Percentiles rank a stretch among this genome's conserved stretches.
These are phyloP conservation scores for Sicus ferrugineus DNA, from an alignment of 2,888 invertebrate genomes.

Conservation along the genomic window DNA sequence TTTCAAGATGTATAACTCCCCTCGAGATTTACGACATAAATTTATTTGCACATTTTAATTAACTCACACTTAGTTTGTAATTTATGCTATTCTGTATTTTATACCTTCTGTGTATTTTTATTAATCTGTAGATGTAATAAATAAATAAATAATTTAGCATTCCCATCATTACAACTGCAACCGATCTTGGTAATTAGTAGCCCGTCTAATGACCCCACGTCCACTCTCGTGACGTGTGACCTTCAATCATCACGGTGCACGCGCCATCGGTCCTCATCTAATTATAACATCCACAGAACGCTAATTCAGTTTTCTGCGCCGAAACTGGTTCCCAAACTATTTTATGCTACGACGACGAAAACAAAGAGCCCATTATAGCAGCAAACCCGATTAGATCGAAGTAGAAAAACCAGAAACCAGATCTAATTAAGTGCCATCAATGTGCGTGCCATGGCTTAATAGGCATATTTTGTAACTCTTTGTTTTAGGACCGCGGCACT, in stretches of 20 bases:
- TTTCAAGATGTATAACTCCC: too few relatives aligned
- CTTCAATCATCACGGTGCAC: too few relatives aligned
- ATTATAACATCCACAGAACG: background rate
- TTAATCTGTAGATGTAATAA: too few relatives aligned
- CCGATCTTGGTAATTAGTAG: too few relatives aligned
- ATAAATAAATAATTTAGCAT: too few relatives aligned
- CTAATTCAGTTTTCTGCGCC: background rate
- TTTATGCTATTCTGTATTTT: too few relatives aligned
- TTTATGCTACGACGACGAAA: background rate
- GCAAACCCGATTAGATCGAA: background rate
- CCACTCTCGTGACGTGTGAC: too few relatives aligned
- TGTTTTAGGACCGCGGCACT: background rate
- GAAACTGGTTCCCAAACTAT: background rate
- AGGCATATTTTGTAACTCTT: slow-evolving; percentile 5
- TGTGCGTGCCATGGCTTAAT: background rate
- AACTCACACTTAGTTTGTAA: too few relatives aligned
- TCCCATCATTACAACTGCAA: too few relatives aligned
- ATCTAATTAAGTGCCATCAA: background rate
- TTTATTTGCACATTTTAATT: too few relatives aligned
- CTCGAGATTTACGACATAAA: too few relatives aligned
- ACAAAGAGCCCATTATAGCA: background rate
- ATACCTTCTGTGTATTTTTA: background rate
- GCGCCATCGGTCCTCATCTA: slow-evolving; percentile 57
- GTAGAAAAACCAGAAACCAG: background rate
- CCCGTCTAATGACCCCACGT: too few relatives aligned